Percentiles rank a stretch among this genome's conserved stretches.
phyloP scores from a whole-genome alignment of 2,113 vertebrate genomes.

The Cyphomyrus plagiostoma region DNA sequence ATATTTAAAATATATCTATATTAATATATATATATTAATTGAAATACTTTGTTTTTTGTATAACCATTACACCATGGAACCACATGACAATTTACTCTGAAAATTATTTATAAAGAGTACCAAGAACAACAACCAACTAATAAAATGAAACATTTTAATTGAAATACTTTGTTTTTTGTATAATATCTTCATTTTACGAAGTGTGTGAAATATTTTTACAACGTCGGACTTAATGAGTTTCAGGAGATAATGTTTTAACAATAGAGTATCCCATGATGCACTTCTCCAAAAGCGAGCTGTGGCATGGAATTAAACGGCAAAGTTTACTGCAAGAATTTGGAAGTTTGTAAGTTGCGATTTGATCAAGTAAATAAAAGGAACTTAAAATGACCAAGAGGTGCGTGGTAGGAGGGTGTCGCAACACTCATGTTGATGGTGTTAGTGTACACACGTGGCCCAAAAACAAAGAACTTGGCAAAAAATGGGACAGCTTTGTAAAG shows the following conservation, averaged over 20 bases:
- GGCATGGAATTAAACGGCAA: background rate
- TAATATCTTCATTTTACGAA: background rate
- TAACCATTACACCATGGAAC: conserved; percentile 78
- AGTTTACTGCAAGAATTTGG: background rate
- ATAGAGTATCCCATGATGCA: background rate
- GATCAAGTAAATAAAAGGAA: background rate
- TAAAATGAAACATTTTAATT: background rate
- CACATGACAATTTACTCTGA: background rate
- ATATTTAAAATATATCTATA: too few species aligned
- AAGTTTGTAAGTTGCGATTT: background rate
- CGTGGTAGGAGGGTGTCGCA: background rate
- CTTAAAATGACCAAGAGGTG: background rate
- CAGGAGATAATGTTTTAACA: background rate
- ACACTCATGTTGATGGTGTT: background rate
- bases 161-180: background rate
- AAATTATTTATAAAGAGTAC: background rate
- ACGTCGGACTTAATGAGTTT: background rate
- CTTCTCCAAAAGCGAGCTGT: background rate
- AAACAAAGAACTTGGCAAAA: conserved; percentile 7
- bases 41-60: too few species aligned
- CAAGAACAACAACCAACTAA: background rate
- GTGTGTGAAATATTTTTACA: background rate
- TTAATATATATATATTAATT: too few species aligned
- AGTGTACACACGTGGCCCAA: conserved; percentile 2
- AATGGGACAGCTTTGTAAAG: conserved; percentile 1